Conservation (phyloP, 2,113 vertebrate species). For the Corythornis vintsioides region DNA sequence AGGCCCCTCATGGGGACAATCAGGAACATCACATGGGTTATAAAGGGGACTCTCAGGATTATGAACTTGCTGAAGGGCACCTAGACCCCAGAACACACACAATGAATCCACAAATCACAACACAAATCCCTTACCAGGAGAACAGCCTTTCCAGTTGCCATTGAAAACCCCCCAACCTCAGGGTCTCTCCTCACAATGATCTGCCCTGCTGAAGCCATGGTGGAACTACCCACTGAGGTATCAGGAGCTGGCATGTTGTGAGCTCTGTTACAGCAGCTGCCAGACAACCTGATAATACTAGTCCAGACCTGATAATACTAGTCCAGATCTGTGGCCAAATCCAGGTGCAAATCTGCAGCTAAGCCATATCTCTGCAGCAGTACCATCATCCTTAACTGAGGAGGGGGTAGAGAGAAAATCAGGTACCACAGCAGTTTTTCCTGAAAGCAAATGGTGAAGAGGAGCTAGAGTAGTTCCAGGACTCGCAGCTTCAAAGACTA, state of each 20-base stretch:
- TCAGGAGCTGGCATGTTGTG: accelerated
- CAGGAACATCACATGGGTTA: accelerated
- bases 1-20: neutral
- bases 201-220: neutral
- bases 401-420: neutral
- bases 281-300: too few relatives aligned
- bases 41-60: neutral
- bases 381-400: neutral
- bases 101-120: neutral
- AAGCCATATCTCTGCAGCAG: neutral
- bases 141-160: neutral
- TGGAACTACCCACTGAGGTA: accelerated
- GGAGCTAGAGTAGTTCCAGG: neutral
- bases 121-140: neutral
- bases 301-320: too few relatives aligned
- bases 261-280: accelerated
- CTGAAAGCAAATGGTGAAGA: neutral
- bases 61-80: neutral
- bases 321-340: neutral
- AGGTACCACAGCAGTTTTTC: neutral
- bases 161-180: neutral
- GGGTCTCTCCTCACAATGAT: neutral
- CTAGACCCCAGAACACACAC: neutral
- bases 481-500: neutral
- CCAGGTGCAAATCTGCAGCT: neutral